Conservation (phyloP, 2,797 vertebrate species). For the Schizothorax lantsangensis region DNA sequence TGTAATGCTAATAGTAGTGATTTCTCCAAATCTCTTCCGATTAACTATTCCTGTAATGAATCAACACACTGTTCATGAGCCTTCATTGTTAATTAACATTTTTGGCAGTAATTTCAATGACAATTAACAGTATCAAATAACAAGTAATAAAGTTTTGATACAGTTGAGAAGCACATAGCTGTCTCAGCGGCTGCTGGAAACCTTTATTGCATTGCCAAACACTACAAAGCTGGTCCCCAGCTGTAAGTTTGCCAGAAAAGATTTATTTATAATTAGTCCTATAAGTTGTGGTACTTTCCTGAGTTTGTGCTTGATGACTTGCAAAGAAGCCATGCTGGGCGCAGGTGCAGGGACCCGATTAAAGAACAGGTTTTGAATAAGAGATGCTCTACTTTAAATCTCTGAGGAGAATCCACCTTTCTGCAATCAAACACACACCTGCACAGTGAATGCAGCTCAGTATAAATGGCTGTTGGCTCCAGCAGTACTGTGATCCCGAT, state of each 20-base stretch:
- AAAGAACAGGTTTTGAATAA: slow-evolving; percentile 26
- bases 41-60: not conserved
- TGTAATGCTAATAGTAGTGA: not conserved
- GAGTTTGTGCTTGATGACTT: slow-evolving; percentile 14
- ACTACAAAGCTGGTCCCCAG: slow-evolving; percentile 1
- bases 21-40: not conserved
- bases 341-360: slow-evolving; percentile 16
- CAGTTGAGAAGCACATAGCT: not conserved
- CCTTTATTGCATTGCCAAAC: not conserved
- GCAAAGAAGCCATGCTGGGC: not conserved
- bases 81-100: not conserved
- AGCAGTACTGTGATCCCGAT: not conserved
- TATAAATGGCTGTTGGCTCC: slow-evolving; percentile 36
- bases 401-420: slow-evolving; percentile 24
- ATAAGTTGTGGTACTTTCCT: not conserved
- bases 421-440: slow-evolving; percentile 45
- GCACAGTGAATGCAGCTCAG: slow-evolving; percentile 25
- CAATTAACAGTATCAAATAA: not conserved
- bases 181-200: not conserved
- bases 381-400: slow-evolving; percentile 30
- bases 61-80: not conserved
- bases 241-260: not conserved
- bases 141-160: not conserved
- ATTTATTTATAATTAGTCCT: slow-evolving; percentile 16
- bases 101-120: not conserved